Conservation (phyloP, 2,888 invertebrate genomes). For the Acronicta alni region DNA sequence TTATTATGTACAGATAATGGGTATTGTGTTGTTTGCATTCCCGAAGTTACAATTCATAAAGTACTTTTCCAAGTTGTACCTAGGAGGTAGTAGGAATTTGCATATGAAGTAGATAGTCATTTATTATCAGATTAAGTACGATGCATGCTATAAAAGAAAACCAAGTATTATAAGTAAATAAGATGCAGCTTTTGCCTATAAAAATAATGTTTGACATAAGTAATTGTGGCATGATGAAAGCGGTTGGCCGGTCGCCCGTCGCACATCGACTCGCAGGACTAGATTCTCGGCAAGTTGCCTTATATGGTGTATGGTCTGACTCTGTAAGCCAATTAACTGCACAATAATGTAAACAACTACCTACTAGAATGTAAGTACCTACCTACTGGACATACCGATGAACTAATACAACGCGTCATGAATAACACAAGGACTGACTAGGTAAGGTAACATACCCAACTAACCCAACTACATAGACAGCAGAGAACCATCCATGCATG, state of each 20-base stretch:
- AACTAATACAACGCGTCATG: conserved; percentile 45
- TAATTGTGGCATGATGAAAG: conserved; percentile 67
- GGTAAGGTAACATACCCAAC: neutral
- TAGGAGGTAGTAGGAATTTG: too few species aligned
- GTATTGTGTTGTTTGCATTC: too few species aligned
- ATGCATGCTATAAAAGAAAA: too few species aligned
- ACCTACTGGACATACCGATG: conserved; percentile 46
- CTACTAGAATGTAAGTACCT: conserved; percentile 51
- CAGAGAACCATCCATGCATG: neutral
- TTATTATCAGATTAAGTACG: too few species aligned
- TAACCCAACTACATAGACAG: neutral
- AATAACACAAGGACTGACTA: conserved; percentile 24
- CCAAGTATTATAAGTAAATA: too few species aligned
- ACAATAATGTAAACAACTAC: conserved; percentile 70
- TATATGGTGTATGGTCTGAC: conserved; percentile 75
- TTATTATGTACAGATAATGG: too few species aligned
- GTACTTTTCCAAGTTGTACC: too few species aligned
- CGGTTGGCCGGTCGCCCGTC: conserved; percentile 56
- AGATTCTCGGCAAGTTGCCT: conserved; percentile 78
- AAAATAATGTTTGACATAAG: conserved; percentile 57
- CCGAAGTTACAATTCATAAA: too few species aligned
- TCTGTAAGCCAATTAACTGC: conserved; percentile 74
- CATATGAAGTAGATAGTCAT: too few species aligned
- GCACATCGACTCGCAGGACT: conserved; percentile 63
- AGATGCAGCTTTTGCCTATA: too few species aligned